phyloP scores from a whole-genome alignment of 2,888 invertebrate genomes.

The Allygus modestus region DNA sequence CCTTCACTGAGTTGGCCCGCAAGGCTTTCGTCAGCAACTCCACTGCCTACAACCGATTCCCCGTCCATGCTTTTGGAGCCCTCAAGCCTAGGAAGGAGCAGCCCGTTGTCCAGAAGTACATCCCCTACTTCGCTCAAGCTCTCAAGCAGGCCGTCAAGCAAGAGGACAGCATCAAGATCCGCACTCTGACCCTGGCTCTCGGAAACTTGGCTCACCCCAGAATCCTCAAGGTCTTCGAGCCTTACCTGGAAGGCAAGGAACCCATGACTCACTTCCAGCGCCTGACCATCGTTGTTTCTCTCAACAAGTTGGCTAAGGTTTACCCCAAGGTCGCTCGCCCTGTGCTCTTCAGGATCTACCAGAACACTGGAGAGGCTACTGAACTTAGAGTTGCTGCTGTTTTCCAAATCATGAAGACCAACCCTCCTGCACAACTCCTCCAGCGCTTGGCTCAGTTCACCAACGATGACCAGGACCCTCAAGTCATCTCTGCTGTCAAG shows the following conservation, averaged over 20 bases:
- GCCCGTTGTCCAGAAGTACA: constrained; percentile 77
- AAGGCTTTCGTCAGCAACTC: constrained; percentile 79
- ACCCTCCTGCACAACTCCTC: constrained; percentile 81
- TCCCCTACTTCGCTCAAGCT: constrained; percentile 79
- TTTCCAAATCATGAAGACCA: constrained; percentile 79
- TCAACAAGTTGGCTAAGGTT: constrained; percentile 77
- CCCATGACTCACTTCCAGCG: constrained; percentile 80
- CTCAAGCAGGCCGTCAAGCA: constrained; percentile 77
- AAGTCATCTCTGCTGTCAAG: constrained; percentile 82
- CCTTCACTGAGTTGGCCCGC: constrained; percentile 80
- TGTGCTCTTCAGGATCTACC: constrained; percentile 82
- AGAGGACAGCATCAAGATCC: constrained; percentile 78
- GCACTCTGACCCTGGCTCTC: constrained; percentile 81
- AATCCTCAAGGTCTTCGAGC: constrained; percentile 80
- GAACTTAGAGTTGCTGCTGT: constrained; percentile 83
- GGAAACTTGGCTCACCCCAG: constrained; percentile 81
- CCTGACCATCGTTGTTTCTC: constrained; percentile 79
- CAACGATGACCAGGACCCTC: constrained; percentile 79
- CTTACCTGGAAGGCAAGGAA: constrained; percentile 81
- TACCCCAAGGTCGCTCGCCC: constrained; percentile 78
- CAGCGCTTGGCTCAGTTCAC: constrained; percentile 85
- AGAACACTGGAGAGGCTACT: constrained; percentile 81
- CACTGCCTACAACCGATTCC: constrained; percentile 80
- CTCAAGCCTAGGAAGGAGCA: constrained; percentile 78
- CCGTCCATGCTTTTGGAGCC: constrained; percentile 82